These are phyloP conservation scores for Cottoperca gobio DNA, from an alignment of 2,797 vertebrate genomes.

Conservation along the genomic window DNA sequence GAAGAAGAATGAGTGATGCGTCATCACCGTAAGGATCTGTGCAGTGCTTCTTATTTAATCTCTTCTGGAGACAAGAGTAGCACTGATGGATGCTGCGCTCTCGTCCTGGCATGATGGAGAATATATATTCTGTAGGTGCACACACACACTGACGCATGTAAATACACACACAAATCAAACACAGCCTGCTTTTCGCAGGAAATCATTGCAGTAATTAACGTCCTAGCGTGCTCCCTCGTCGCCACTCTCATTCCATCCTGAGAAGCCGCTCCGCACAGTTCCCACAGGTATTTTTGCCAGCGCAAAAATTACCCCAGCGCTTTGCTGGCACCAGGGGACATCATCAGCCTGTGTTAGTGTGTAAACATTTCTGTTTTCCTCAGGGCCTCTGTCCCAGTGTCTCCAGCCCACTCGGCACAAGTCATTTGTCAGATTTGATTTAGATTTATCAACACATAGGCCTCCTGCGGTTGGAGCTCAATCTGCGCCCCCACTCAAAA, in stretches of 20 bases:
- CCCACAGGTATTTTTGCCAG: constrained; percentile 70
- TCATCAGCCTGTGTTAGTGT: constrained; percentile 76
- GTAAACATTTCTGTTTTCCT: constrained; percentile 77
- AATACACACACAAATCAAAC: constrained; percentile 65
- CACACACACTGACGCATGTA: constrained; percentile 29
- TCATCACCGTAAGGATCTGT: constrained; percentile 47
- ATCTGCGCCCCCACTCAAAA: constrained; percentile 47
- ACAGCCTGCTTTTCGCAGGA: constrained; percentile 71
- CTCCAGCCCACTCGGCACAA: constrained; percentile 66
- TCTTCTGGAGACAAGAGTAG: constrained; percentile 59
- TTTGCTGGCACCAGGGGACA: constrained; percentile 65
- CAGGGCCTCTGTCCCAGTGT: constrained; percentile 56
- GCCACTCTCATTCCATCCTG: constrained; percentile 71
- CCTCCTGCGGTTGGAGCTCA: constrained; percentile 51
- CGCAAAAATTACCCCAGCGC: constrained; percentile 71
- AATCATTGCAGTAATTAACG: constrained; percentile 80
- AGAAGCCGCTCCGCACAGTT: constrained; percentile 51
- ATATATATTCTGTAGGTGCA: constrained; percentile 45
- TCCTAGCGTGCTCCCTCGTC: constrained; percentile 59
- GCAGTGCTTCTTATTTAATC: constrained; percentile 60
- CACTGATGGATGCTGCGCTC: constrained; percentile 58
- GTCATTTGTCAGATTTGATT: constrained; percentile 80
- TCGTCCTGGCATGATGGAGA: constrained; percentile 43
- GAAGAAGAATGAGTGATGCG: constrained; percentile 42
- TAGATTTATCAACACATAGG: constrained; percentile 71